Base-by-base conservation (phyloP, 2,888 invertebrate species). In the Danaus chrysippus region DNA sequence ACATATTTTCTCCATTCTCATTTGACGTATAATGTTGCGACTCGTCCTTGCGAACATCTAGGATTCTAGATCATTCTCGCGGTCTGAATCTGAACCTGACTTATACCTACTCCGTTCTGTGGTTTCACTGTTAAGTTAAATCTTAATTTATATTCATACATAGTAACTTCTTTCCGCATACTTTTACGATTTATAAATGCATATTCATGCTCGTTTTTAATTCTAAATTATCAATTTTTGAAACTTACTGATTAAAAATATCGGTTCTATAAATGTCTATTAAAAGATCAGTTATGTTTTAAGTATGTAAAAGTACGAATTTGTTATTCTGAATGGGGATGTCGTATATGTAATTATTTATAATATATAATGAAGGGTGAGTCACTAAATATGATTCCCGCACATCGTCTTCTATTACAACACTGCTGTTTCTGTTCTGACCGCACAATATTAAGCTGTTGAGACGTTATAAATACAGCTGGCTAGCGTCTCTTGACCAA, bases 381-480 rank as follows among this genome's bases (percentile, higher is more conserved):
- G 54, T 65, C 61, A 56, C 56, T 34, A 34, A 42, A 42, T 44
- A 42, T 56, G 56, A 56, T 42, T 53, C 12, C 60, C 58, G 58
- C 68, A 71, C 70, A 66, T 77, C 81, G 85, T 84, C 83, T 83
- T 76, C 71, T 70, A 74, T 89, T 89, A 83, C 88, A 79, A 85
- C 82, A 84, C 80, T 78, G 71, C 76, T 77, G 83, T 85, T 77
- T 86, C 81, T 78, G 73, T 77, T 82, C 75, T 70, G 69, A 71
- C 76, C 76, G 89, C 86, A 90, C 87, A 83, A 87, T 86, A 83
- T 84, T 73, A 74, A 69, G 73, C 72, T 59, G 74, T 72, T 41
- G 19, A 81, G 82, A 90, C 87, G 79, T 90, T 90, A 90, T 90
- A 90, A 87, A 90, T 90, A 90, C 86, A 84, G 79, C 87, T 82